phyloP scores from a whole-genome alignment of 2,888 invertebrate species.

The Caenorhabditis sp. region DNA sequence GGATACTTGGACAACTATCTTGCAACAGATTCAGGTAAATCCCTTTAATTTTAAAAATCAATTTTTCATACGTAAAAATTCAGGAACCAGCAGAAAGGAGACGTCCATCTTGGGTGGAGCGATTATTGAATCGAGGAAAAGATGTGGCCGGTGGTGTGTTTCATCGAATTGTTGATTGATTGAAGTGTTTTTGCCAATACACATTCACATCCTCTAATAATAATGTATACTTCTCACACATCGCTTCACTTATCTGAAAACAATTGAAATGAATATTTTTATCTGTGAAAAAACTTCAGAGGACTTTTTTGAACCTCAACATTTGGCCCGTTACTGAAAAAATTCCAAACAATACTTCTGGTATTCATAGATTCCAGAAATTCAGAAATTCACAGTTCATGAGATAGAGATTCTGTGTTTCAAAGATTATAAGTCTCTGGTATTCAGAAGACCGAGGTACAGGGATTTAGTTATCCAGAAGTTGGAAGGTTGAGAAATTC shows the following conservation, averaged over 20 bases:
- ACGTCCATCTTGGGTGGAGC: slow-evolving; percentile 46
- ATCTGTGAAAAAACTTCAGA: not conserved
- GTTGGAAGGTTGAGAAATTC: no score
- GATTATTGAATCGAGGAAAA: slow-evolving; percentile 58
- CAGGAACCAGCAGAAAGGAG: slow-evolving; percentile 30
- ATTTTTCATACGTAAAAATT: no score
- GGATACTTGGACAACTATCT: slow-evolving; percentile 59
- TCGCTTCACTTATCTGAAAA: slow-evolving; percentile 15
- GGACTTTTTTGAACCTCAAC: no score
- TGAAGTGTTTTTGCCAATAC: not conserved
- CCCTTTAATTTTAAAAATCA: not conserved
- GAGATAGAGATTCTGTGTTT: no score
- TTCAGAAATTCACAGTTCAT: no score
- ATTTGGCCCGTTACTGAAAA: no score
- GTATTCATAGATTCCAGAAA: no score
- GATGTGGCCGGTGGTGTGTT: slow-evolving; percentile 65
- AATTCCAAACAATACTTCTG: no score
- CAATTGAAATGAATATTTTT: not conserved
- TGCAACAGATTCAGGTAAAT: slow-evolving; percentile 55
- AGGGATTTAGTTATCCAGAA: no score
- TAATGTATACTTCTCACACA: slow-evolving; percentile 27
- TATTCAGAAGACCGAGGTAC: no score
- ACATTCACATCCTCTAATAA: slow-evolving; percentile 19
- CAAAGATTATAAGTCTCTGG: no score
- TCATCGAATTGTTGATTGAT: slow-evolving; percentile 29